These are phyloP conservation scores for Calyptommatus sinebrachiatus DNA, from an alignment of 2,113 vertebrate species.

Conservation along the genomic window DNA sequence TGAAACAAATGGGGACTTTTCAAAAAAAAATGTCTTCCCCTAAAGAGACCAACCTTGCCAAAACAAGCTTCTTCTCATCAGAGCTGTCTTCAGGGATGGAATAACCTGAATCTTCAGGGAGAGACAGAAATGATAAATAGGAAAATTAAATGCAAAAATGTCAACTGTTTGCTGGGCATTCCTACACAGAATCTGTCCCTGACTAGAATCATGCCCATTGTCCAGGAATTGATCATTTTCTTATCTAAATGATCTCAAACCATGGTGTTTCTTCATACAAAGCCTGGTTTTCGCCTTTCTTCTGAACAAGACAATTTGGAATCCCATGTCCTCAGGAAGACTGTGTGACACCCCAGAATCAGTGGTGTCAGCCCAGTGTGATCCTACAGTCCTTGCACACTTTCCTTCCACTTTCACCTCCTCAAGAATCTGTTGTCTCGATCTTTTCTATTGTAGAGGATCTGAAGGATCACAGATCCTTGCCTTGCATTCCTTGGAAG, in stretches of 20 bases:
- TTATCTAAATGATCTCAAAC: rapidly evolving
- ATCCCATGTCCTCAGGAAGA: constrained; percentile 19
- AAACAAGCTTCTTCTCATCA: background rate
- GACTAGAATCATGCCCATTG: background rate
- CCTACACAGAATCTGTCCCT: background rate
- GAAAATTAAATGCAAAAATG: constrained; percentile 24
- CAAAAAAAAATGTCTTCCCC: background rate
- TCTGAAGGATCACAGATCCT: no score
- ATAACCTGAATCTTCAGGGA: background rate
- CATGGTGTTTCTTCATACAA: background rate
- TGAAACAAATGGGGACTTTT: background rate
- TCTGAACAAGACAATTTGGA: constrained; percentile 17
- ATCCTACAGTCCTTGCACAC: background rate
- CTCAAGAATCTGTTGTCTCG: rapidly evolving
- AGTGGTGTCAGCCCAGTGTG: constrained; percentile 2
- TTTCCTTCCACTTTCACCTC: background rate
- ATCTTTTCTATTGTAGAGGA: no score
- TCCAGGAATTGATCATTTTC: rapidly evolving
- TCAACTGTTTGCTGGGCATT: background rate
- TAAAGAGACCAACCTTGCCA: background rate
- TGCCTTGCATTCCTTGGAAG: background rate
- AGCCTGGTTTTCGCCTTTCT: background rate
- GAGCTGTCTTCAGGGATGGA: background rate
- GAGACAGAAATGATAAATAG: background rate
- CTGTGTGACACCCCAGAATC: constrained; percentile 29